Evolutionary conservation across 1,140 invertebrate species (phyloP), one percentile per base, ranked within the genome.

Genomic region (Leptopilina boulardi): DNA sequence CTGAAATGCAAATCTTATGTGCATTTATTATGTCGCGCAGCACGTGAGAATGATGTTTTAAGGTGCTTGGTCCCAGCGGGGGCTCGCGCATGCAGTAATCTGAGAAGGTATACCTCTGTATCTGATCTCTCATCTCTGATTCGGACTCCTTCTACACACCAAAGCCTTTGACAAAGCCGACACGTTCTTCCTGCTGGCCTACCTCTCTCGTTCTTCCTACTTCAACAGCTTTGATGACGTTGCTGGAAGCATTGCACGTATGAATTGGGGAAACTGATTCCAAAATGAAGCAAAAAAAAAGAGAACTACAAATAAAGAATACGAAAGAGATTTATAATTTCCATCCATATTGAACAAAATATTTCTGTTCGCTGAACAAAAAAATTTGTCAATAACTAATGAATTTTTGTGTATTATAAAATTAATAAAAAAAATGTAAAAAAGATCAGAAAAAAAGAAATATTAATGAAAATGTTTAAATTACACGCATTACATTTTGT

Each of bases 161-260:
- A 78, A 79, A 78, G 75, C 78, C 88, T 90, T 91, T 90, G 89
- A 90, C 89, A 87, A 84, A 81, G 88, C 89, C 88, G 89, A 86
- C 87, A 72, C 83, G 83, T 84, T 84, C 80, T 76, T 81, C 34
- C 34, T 38, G 34, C 2, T 9, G 5, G 34, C 34, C 9, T n/a
- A n/a, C n/a, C n/a, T n/a, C n/a, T 38, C 34, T 38, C 34, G 2
- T 38, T 38, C 79, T 82, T 82, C 80, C 81, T 81, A 51, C 47
- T 51, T 51, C 3, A 51, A 8, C 47, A 51, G 47, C 13, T 18
- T 66, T 21, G 59, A 66, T 66, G 59, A 66, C 59, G 10, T 34
- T 30, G 21, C 11, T 66, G 23, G 11, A 66, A 66, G 59, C 59
- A 30, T 8, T 11, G 54, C 56, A 30, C 23, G 23, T 66, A 30